Evolutionary conservation across 1,140 invertebrate species (phyloP).

Genomic region (Sycophaga agraensis): DNA sequence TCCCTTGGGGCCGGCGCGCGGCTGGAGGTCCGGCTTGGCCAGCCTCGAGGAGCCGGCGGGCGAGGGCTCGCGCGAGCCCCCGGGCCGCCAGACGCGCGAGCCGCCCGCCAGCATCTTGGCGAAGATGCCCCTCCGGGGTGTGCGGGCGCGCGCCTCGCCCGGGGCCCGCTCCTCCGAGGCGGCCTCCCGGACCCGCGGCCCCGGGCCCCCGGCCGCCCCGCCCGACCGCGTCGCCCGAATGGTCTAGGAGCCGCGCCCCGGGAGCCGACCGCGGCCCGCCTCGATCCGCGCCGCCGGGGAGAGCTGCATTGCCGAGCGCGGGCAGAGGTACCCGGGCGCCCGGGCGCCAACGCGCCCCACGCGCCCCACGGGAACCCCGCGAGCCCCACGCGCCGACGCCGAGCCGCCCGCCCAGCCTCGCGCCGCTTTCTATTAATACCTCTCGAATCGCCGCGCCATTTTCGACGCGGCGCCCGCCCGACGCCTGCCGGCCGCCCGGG

Average conservation of each 20-base stretch:
- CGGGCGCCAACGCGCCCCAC: background rate
- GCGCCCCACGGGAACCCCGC: too few relatives aligned
- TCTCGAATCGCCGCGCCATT: background rate
- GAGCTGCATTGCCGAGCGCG: too few relatives aligned
- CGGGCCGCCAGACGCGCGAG: slow-evolving; percentile 49
- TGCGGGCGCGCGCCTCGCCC: background rate
- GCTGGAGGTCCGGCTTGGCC: slow-evolving; percentile 34
- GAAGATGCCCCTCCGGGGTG: background rate
- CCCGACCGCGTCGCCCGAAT: background rate
- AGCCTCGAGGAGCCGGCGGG: background rate
- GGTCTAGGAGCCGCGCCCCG: background rate
- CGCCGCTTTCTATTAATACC: slow-evolving; percentile 23
- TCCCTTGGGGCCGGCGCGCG: slow-evolving; percentile 39
- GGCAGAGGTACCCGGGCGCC: background rate
- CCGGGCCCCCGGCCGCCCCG: background rate
- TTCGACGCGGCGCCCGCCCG: background rate
- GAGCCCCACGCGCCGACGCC: too few relatives aligned
- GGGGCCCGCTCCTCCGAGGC: slow-evolving; percentile 30
- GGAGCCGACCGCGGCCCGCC: background rate
- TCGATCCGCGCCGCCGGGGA: background rate
- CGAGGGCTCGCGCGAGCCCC: slow-evolving; percentile 34
- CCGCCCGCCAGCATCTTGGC: slow-evolving; percentile 62
- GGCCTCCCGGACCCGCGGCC: background rate
- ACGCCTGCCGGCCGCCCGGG: background rate
- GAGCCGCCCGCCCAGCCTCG: slow-evolving; percentile 6